Percentiles rank a stretch among this genome's conserved stretches.
phyloP scores from a whole-genome alignment of 2,888 invertebrate genomes.

The Acanthosepion lycidas region DNA sequence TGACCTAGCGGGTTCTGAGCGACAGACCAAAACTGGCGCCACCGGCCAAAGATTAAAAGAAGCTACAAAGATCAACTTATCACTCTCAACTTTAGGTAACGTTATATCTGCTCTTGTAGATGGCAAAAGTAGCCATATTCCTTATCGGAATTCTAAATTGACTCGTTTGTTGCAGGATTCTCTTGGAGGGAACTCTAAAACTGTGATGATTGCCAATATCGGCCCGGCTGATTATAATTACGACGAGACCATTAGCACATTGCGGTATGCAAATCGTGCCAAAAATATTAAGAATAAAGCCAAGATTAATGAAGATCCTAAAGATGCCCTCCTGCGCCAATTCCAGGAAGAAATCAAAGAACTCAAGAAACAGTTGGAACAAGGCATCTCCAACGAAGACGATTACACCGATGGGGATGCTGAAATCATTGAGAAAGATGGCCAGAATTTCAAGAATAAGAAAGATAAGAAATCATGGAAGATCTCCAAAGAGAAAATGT shows the following conservation, averaged over 20 bases:
- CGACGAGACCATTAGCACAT: conserved; percentile 96
- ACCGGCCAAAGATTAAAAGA: conserved; percentile 93
- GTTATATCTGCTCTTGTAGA: conserved; percentile 98
- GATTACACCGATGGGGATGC: background rate
- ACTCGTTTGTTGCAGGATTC: conserved; percentile 92
- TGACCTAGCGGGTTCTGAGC: conserved; percentile 97
- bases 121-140: conserved; percentile 96
- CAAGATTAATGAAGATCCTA: conserved; percentile 96
- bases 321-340: conserved; percentile 93
- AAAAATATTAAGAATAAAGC: conserved; percentile 98
- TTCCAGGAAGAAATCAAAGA: conserved; percentile 98
- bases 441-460: background rate
- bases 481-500: conserved; percentile 76
- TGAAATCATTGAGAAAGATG: conserved; percentile 36
- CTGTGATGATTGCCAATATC: conserved; percentile 88
- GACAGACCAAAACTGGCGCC: conserved; percentile 97
- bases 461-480: conserved; percentile 49
- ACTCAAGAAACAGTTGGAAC: conserved; percentile 88
- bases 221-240: conserved; percentile 97
- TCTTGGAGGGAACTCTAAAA: conserved; percentile 88
- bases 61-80: conserved; percentile 98
- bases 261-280: conserved; percentile 96
- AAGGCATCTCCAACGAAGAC: conserved; percentile 75
- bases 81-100: conserved; percentile 96
- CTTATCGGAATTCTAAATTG: conserved; percentile 97